Percentiles rank a stretch among this genome's conserved stretches.
Conservation (phyloP, 2,888 invertebrate genomes). For the Synanthedon andrenaeformis region DNA sequence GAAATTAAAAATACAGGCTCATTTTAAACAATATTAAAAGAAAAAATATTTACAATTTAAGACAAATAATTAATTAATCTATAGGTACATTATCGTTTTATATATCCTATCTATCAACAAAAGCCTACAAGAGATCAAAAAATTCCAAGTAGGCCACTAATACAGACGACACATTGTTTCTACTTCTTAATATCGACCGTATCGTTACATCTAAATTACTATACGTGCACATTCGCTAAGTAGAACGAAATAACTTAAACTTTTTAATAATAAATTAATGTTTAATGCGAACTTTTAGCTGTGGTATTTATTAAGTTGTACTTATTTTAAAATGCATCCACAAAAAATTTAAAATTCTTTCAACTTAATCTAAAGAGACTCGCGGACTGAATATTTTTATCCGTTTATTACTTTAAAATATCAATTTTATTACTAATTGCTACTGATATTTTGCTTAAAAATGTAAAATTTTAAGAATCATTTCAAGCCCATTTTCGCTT, state of each 20-base stretch:
- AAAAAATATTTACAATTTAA: constrained; percentile 65
- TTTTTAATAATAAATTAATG: constrained; percentile 62
- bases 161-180: constrained; percentile 58
- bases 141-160: constrained; percentile 58
- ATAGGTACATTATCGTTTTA: constrained; percentile 54
- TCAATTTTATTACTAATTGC: no score
- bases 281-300: constrained; percentile 18
- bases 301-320: constrained; percentile 32
- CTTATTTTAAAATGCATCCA: constrained; percentile 62
- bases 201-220: constrained; percentile 50
- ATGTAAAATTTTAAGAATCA: no score
- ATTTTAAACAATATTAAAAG: constrained; percentile 34
- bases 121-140: constrained; percentile 54
- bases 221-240: constrained; percentile 62
- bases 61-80: constrained; percentile 52
- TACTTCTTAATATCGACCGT: constrained; percentile 52
- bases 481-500: no score
- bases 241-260: constrained; percentile 61
- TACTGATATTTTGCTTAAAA: no score
- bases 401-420: no score
- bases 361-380: no score
- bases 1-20: constrained; percentile 51
- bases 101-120: constrained; percentile 61
- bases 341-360: not conserved
- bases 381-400: no score